Conservation (phyloP, 2,888 invertebrate genomes). For the Petrolisthes cinctipes region DNA sequence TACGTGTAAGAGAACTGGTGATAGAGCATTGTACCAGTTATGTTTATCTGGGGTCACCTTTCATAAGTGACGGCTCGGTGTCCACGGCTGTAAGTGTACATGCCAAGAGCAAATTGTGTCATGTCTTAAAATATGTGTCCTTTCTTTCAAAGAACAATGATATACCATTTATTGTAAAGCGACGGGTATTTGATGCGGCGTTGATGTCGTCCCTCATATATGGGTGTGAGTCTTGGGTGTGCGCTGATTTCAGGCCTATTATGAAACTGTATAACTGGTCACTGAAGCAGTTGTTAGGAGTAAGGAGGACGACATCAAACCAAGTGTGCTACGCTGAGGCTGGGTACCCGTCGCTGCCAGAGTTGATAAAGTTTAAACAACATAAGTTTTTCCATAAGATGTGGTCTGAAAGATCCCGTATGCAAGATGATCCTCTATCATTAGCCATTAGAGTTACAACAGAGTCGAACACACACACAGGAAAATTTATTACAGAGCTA, state of each 20-base stretch:
- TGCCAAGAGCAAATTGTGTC: slow-evolving; percentile 13
- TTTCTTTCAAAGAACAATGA: slow-evolving; percentile 10
- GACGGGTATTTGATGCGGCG: slow-evolving; percentile 1
- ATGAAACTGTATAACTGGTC: slow-evolving; percentile 8
- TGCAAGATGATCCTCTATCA: slow-evolving; percentile 6
- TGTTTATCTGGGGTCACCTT: slow-evolving; percentile 25
- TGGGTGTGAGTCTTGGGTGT: slow-evolving; percentile 14
- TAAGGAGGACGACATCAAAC: slow-evolving; percentile 26
- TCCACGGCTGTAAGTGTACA: slow-evolving; percentile 9
- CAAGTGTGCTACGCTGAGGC: slow-evolving; percentile 23
- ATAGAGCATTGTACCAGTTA: not conserved
- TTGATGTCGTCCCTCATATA: too few species aligned
- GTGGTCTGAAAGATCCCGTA: not conserved
- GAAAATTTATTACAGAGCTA: slow-evolving; percentile 1
- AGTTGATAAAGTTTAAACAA: slow-evolving; percentile 12
- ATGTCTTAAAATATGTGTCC: slow-evolving; percentile 24
- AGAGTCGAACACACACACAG: not conserved
- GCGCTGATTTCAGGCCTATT: not conserved
- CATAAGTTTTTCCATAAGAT: too few species aligned
- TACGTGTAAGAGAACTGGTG: not conserved
- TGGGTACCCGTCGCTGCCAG: not conserved
- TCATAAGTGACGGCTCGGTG: slow-evolving; percentile 19
- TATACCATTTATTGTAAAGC: slow-evolving; percentile 6
- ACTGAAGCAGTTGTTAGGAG: slow-evolving; percentile 17
- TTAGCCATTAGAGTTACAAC: not conserved